These are phyloP conservation scores for Onychomys arenicola DNA, from an alignment of 2,797 vertebrate genomes.

Conservation along the genomic window DNA sequence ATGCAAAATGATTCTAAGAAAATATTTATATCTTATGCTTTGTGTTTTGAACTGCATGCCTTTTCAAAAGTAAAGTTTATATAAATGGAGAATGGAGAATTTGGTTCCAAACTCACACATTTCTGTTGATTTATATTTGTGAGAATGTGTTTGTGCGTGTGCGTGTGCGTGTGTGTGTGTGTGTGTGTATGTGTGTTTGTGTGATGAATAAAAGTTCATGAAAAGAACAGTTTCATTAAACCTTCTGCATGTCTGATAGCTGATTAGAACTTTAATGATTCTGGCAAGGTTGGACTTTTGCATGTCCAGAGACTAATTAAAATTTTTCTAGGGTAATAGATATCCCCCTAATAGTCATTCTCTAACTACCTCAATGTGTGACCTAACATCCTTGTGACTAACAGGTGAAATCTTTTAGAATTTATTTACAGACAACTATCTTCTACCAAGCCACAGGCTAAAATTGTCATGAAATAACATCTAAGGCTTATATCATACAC, in stretches of 20 bases:
- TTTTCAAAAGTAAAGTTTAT: background rate
- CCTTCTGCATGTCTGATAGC: background rate
- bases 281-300: background rate
- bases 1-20: constrained; percentile 12
- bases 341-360: background rate
- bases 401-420: background rate
- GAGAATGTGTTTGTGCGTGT: background rate
- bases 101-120: background rate
- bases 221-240: background rate
- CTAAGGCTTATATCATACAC: background rate
- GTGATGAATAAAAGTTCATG: background rate
- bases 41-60: background rate
- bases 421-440: background rate
- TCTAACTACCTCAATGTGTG: too few relatives aligned
- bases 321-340: background rate
- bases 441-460: background rate
- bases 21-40: background rate
- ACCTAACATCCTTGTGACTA: background rate
- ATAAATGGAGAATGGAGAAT: rapidly evolving
- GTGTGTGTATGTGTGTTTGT: background rate
- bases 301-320: background rate
- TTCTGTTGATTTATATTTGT: background rate
- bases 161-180: background rate
- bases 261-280: background rate
- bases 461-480: background rate